A percentile compares a stretch with the other conserved stretches of the same genome.
phyloP scores from a whole-genome alignment of 2,888 invertebrate species.

The Cheilosia scutellata region DNA sequence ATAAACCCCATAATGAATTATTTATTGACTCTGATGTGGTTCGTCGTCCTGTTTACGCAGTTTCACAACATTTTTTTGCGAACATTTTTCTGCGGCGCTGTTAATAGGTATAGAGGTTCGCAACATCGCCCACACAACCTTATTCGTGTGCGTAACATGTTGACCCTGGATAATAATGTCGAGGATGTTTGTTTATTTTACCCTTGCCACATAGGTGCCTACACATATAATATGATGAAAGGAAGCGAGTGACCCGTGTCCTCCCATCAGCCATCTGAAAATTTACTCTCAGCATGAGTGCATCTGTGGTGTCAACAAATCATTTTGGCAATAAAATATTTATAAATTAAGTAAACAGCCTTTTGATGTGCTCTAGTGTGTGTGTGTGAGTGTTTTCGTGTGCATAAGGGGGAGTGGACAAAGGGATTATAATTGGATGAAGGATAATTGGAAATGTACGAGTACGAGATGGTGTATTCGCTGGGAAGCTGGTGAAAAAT shows the following conservation, averaged over 20 bases:
- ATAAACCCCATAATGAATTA: conserved; percentile 60
- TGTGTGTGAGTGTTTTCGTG: not conserved
- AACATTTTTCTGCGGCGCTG: not conserved
- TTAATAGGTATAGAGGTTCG: not conserved
- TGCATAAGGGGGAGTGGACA: not conserved
- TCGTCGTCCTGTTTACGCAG: conserved; percentile 44
- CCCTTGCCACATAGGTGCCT: conserved; percentile 2
- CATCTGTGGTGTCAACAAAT: conserved; percentile 70
- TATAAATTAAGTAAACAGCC: conserved; percentile 66
- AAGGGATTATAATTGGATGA: conserved; percentile 16
- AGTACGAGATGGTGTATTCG: conserved; percentile 10
- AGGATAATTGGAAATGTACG: conserved; percentile 53
- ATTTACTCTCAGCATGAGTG: conserved; percentile 29
- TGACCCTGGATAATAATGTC: conserved; percentile 38
- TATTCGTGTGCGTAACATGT: conserved; percentile 25
- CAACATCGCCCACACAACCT: not conserved
- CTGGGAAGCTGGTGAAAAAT: conserved; percentile 49
- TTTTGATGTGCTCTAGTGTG: conserved; percentile 19
- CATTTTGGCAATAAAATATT: conserved; percentile 70
- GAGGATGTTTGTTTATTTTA: conserved; percentile 29
- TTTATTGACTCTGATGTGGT: conserved; percentile 56
- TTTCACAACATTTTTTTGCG: conserved; percentile 27
- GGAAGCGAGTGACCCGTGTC: conserved; percentile 32
- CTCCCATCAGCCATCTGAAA: conserved; percentile 16
- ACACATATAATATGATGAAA: conserved; percentile 3